These are phyloP conservation scores for Philopotamus ludificatus DNA, from an alignment of 1,140 invertebrate species.

Conservation along the genomic window DNA sequence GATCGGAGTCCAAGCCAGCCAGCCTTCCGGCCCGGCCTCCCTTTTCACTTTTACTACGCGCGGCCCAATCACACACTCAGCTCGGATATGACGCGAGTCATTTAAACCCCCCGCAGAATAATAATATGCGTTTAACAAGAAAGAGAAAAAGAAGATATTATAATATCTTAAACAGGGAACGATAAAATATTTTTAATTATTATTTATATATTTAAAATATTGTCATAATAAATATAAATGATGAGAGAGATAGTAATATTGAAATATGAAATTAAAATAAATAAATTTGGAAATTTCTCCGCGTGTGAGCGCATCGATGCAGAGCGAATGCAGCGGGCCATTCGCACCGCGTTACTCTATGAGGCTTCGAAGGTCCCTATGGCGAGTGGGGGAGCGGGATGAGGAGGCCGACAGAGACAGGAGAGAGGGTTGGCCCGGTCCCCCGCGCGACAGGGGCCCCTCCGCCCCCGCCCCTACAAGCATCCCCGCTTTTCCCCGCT, in stretches of 20 bases:
- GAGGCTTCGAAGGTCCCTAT: slow-evolving; percentile 11
- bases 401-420: not conserved
- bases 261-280: too few relatives aligned
- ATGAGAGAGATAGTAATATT: too few relatives aligned
- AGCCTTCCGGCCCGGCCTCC: slow-evolving; percentile 27
- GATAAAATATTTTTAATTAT: too few relatives aligned
- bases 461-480: slow-evolving; percentile 3
- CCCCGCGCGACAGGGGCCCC: slow-evolving; percentile 12
- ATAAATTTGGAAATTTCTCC: not conserved
- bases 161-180: too few relatives aligned
- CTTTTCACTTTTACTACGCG: slow-evolving; percentile 36
- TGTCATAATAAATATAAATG: too few relatives aligned
- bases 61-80: not conserved
- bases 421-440: slow-evolving; percentile 17
- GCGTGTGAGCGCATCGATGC: slow-evolving; percentile 1
- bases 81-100: not conserved
- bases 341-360: not conserved
- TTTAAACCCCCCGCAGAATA: not conserved
- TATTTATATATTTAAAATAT: not conserved
- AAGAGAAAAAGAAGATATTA: too few relatives aligned
- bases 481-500: slow-evolving; percentile 30
- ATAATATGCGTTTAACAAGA: too few relatives aligned
- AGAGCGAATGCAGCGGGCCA: slow-evolving; percentile 5
- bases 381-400: slow-evolving; percentile 1
- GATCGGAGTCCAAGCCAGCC: slow-evolving; percentile 28